These are phyloP conservation scores for Yponomeuta malinellus DNA, from an alignment of 2,888 invertebrate species.

Conservation along the genomic window DNA sequence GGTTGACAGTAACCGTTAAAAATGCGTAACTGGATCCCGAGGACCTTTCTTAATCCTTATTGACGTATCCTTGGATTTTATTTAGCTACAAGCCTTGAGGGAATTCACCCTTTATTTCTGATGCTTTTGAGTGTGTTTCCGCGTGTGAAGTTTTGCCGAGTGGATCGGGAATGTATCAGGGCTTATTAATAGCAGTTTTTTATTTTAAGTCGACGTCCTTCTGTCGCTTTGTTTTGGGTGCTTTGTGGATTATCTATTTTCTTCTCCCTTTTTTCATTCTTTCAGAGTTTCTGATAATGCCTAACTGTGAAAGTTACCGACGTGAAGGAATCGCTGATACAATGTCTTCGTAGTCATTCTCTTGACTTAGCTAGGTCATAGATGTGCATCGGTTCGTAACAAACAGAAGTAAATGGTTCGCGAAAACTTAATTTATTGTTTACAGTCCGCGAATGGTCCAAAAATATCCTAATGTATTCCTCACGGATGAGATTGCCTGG, in stretches of 20 bases:
- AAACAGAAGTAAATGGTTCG: too few relatives aligned
- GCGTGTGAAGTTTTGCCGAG: not conserved
- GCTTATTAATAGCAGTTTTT: slow-evolving; percentile 55
- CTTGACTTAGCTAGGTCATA: too few relatives aligned
- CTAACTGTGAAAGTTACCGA: too few relatives aligned
- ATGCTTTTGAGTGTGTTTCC: not conserved
- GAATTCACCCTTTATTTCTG: not conserved
- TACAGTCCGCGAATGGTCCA: too few relatives aligned
- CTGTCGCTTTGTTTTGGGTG: slow-evolving; percentile 1
- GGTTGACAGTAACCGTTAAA: slow-evolving; percentile 40
- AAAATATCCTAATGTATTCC: too few relatives aligned
- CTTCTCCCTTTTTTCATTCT: not conserved
- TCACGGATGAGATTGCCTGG: too few relatives aligned
- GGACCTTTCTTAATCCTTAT: slow-evolving; percentile 53
- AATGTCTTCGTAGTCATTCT: too few relatives aligned
- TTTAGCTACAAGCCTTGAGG: not conserved
- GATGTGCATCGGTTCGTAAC: too few relatives aligned
- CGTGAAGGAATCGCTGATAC: too few relatives aligned
- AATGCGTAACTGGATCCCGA: slow-evolving; percentile 37
- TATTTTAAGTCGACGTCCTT: slow-evolving; percentile 39
- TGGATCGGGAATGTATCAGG: not conserved
- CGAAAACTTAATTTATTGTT: too few relatives aligned
- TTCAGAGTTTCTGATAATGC: not conserved
- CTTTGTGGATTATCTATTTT: slow-evolving; percentile 6
- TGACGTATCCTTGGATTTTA: slow-evolving; percentile 31